Percentiles rank a stretch among this genome's conserved stretches.
These are phyloP conservation scores for Emydocephalus ijimae DNA, from an alignment of 2,113 vertebrate genomes.

Conservation along the genomic window DNA sequence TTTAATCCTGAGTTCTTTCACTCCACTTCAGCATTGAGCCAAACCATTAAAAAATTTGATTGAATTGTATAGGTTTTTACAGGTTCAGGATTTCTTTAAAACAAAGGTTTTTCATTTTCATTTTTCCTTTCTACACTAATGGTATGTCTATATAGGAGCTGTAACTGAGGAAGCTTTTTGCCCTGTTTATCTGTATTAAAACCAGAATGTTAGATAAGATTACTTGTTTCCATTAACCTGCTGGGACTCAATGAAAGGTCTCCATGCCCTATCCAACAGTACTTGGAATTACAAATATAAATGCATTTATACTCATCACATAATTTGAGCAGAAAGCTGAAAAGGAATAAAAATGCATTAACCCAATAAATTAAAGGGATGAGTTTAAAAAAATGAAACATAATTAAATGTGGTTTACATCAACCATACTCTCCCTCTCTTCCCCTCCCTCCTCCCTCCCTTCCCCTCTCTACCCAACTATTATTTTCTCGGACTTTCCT, in stretches of 20 bases:
- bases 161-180: background rate
- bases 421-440: background rate
- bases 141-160: background rate
- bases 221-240: background rate
- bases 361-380: background rate
- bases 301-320: background rate
- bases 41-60: background rate
- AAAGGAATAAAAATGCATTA: background rate
- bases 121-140: background rate
- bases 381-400: background rate
- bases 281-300: background rate
- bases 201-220: background rate
- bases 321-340: background rate
- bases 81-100: background rate
- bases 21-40: background rate
- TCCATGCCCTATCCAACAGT: background rate
- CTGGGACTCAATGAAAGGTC: background rate
- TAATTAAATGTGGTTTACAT: background rate
- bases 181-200: background rate
- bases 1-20: slow-evolving; percentile 7
- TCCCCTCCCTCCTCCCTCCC: too few species aligned
- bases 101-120: background rate
- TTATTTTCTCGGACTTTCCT: background rate
- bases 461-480: background rate
- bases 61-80: slow-evolving; percentile 6